A percentile compares a stretch with the other conserved stretches of the same genome.
Evolutionary conservation across 2,888 invertebrate genomes (phyloP).

Genomic region (Acronicta psi): DNA sequence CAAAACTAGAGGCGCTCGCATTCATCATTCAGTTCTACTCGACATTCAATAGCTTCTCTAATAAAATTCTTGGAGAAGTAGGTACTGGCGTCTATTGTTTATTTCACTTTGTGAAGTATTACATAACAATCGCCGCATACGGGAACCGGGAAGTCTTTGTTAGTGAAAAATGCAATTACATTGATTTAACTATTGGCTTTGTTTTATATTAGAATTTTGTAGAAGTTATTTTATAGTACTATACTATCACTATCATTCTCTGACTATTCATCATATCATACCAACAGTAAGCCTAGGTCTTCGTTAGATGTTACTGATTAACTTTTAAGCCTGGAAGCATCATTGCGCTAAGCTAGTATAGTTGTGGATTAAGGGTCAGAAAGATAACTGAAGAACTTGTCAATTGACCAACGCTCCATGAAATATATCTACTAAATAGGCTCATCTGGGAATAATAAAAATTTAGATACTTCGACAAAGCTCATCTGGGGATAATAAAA

Average conservation of each 20-base stretch:
- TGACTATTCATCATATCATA: no score
- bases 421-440: not conserved
- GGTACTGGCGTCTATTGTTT: constrained; percentile 32
- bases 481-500: not conserved
- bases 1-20: constrained; percentile 22
- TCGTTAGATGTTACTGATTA: no score
- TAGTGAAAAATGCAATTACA: constrained; percentile 24
- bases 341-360: not conserved
- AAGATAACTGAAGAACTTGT: no score
- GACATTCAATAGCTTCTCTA: constrained; percentile 24
- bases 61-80: constrained; percentile 33
- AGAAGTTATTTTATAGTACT: no score
- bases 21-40: constrained; percentile 41
- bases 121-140: constrained; percentile 10
- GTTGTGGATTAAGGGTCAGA: constrained; percentile 1
- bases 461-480: constrained; percentile 7
- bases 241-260: no score
- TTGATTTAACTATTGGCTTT: constrained; percentile 22
- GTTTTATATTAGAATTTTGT: no score
- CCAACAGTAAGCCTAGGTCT: no score
- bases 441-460: not conserved
- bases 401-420: no score
- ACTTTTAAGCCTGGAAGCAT: no score
- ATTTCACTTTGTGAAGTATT: constrained; percentile 33
- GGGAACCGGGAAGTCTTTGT: constrained; percentile 20